Conservation (phyloP, 2,797 vertebrate species). For the Poeciliopsis turneri region DNA sequence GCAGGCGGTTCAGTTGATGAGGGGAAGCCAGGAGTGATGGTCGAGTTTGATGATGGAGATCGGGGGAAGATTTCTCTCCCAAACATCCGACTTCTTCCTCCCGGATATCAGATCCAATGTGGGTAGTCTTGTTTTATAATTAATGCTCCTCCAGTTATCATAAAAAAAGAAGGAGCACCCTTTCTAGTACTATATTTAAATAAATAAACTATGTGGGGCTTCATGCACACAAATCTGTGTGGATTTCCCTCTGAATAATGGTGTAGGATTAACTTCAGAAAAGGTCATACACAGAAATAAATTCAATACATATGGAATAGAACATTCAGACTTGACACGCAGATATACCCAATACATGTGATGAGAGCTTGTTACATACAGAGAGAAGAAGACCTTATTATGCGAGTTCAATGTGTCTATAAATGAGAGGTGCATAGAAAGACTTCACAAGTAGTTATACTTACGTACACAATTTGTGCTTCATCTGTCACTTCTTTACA, state of each 20-base stretch:
- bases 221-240: background rate
- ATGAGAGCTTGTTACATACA: background rate
- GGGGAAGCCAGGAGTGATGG: slow-evolving; percentile 87
- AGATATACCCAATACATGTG: background rate
- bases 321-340: background rate
- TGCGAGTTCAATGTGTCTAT: background rate
- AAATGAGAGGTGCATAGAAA: background rate
- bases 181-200: background rate
- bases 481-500: background rate
- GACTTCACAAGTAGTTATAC: background rate
- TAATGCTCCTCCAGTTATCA: background rate
- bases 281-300: background rate
- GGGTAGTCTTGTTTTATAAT: slow-evolving; percentile 57
- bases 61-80: slow-evolving; percentile 90
- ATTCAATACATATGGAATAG: background rate
- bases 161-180: background rate
- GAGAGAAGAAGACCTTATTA: background rate
- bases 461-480: background rate
- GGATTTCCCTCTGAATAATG: background rate
- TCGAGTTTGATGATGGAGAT: slow-evolving; percentile 97
- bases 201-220: background rate
- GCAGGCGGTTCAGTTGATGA: slow-evolving; percentile 82
- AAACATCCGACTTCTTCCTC: slow-evolving; percentile 93
- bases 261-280: background rate
- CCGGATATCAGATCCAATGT: slow-evolving; percentile 96